Percentiles rank a stretch among this genome's conserved stretches.
Conservation (phyloP, 1,140 invertebrate species). For the Eubasilissa regina region DNA sequence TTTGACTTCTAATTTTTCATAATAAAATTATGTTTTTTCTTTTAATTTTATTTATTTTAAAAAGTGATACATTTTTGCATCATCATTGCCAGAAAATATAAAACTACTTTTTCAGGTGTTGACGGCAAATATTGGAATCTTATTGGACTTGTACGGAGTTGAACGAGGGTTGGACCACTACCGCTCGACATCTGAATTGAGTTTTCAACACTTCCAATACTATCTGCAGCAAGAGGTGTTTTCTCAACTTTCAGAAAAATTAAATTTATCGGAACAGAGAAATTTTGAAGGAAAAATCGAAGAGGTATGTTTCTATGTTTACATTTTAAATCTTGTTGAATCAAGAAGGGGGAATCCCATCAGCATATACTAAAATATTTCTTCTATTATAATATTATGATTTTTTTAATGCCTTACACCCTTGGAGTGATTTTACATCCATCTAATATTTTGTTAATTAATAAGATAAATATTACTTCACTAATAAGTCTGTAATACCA, state of each 20-base stretch:
- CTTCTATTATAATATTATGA: no score
- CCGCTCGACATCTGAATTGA: conserved; percentile 77
- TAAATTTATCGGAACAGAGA: conserved; percentile 72
- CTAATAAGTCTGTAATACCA: no score
- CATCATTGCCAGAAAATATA: background rate
- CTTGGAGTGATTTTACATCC: no score
- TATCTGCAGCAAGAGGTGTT: conserved; percentile 85
- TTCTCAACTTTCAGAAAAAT: conserved; percentile 73
- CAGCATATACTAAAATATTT: no score
- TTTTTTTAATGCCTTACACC: no score
- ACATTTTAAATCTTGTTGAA: background rate
- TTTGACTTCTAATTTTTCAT: no score
- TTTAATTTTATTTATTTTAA: no score
- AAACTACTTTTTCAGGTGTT: conserved; percentile 74
- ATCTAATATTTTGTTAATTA: no score
- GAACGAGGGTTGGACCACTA: conserved; percentile 85
- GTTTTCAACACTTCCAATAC: conserved; percentile 82
- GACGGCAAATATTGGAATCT: conserved; percentile 81
- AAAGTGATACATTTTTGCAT: no score
- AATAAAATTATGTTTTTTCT: no score
- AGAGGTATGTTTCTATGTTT: conserved; percentile 65
- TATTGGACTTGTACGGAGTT: conserved; percentile 81
- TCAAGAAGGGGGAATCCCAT: no score
- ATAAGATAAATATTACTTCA: no score
- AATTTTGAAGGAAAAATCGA: conserved; percentile 76